phyloP scores from a whole-genome alignment of 1,140 invertebrate genomes.

The Tachypleus tridentatus region DNA sequence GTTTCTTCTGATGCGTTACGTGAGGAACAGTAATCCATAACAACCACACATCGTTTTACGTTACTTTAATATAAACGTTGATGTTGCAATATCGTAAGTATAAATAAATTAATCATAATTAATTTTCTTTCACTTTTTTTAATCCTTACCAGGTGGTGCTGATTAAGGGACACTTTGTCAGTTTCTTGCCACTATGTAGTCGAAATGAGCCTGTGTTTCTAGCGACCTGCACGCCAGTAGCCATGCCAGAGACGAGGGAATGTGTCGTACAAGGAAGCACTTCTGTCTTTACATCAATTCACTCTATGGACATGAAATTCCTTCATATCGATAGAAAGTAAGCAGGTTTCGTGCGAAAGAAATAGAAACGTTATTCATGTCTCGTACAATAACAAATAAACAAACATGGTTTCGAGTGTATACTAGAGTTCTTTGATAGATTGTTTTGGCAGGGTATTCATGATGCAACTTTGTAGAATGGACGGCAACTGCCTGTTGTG shows the following conservation, averaged over 20 bases:
- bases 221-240: slow-evolving; percentile 86
- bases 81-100: background rate
- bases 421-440: too few species aligned
- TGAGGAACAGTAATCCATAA: too few species aligned
- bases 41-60: too few species aligned
- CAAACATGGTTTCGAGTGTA: too few species aligned
- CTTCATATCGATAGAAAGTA: slow-evolving; percentile 75
- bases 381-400: too few species aligned
- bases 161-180: slow-evolving; percentile 85
- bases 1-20: too few species aligned
- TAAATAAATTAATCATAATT: background rate
- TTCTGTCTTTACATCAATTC: slow-evolving; percentile 88
- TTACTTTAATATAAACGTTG: background rate
- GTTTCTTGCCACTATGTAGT: slow-evolving; percentile 76
- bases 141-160: slow-evolving; percentile 50
- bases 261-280: slow-evolving; percentile 90
- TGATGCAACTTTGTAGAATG: too few species aligned
- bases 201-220: slow-evolving; percentile 91
- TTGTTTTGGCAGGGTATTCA: too few species aligned
- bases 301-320: slow-evolving; percentile 95
- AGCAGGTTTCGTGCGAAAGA: background rate
- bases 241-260: slow-evolving; percentile 83
- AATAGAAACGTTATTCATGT: too few species aligned
- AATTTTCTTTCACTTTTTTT: background rate
- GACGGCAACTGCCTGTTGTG: too few species aligned